Conservation (phyloP, 2,797 vertebrate species). For the Lerista edwardsae region DNA sequence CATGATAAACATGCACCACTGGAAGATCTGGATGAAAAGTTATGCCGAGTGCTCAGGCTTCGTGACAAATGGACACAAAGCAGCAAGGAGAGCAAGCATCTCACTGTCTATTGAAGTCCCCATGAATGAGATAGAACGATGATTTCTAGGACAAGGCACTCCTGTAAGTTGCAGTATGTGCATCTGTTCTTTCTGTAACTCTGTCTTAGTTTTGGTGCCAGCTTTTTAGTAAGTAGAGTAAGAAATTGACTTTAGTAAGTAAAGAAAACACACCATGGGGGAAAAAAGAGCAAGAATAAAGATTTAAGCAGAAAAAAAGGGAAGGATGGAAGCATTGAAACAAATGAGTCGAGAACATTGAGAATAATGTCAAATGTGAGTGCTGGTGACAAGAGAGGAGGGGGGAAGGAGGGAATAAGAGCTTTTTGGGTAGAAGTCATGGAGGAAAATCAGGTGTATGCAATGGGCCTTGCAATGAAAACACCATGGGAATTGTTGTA, state of each 20-base stretch:
- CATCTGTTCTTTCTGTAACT: too few species aligned
- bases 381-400: conserved; percentile 3
- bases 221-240: conserved; percentile 56
- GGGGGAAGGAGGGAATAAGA: not conserved
- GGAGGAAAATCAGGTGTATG: not conserved
- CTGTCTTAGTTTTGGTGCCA: too few species aligned
- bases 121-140: conserved; percentile 59
- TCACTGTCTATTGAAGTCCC: conserved; percentile 55
- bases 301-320: conserved; percentile 35
- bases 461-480: not conserved
- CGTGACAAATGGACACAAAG: conserved; percentile 54
- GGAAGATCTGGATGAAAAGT: conserved; percentile 40
- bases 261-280: conserved; percentile 41
- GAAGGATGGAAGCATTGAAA: conserved; percentile 8
- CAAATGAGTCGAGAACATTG: conserved; percentile 11
- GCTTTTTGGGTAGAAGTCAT: not conserved
- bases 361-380: not conserved
- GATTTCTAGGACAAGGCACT: conserved; percentile 68
- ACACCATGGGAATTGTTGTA: not conserved
- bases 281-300: conserved; percentile 60
- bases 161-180: too few species aligned
- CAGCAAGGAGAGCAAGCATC: conserved; percentile 62
- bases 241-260: too few species aligned
- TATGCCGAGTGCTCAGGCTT: conserved; percentile 58
- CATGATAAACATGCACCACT: fast-evolving